Evolutionary conservation across 2,888 invertebrate genomes (phyloP).

Genomic region (Flabesymbios commensalis): DNA sequence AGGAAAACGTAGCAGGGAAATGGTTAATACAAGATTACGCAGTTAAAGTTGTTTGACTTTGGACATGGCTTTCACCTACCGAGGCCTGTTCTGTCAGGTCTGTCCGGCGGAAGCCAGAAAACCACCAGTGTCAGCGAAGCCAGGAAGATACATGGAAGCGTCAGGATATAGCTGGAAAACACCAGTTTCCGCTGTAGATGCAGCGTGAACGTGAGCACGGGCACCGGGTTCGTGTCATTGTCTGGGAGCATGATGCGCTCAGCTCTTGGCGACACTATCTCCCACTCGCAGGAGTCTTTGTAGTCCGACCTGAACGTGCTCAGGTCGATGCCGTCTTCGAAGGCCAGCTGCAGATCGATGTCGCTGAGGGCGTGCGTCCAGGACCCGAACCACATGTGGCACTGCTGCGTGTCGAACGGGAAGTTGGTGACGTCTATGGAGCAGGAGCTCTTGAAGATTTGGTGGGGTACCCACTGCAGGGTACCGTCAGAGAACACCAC

Average conservation of each 20-base stretch:
- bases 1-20: too few species aligned
- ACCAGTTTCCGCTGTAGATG: slow-evolving; percentile 24
- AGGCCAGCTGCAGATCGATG: slow-evolving; percentile 22
- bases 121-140: slow-evolving; percentile 32
- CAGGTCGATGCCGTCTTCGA: slow-evolving; percentile 28
- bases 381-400: slow-evolving; percentile 33
- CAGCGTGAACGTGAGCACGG: slow-evolving; percentile 21
- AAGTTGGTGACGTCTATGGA: slow-evolving; percentile 32
- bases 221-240: slow-evolving; percentile 8
- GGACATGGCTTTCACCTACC: slow-evolving; percentile 21
- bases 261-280: slow-evolving; percentile 18
- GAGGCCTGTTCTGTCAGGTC: slow-evolving; percentile 31
- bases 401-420: slow-evolving; percentile 30
- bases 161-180: slow-evolving; percentile 32
- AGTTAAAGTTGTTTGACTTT: too few species aligned
- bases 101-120: slow-evolving; percentile 34
- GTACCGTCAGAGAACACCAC: slow-evolving; percentile 21
- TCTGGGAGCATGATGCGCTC: slow-evolving; percentile 16
- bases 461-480: slow-evolving; percentile 28
- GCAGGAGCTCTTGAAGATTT: slow-evolving; percentile 31
- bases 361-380: slow-evolving; percentile 28
- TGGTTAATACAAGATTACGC: too few species aligned
- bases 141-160: slow-evolving; percentile 35
- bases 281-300: slow-evolving; percentile 29
- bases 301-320: slow-evolving; percentile 29